Evolutionary conservation across 1,140 invertebrate genomes (phyloP), one percentile per base, ranked within the genome.

Genomic region (Leucophenga varia): DNA sequence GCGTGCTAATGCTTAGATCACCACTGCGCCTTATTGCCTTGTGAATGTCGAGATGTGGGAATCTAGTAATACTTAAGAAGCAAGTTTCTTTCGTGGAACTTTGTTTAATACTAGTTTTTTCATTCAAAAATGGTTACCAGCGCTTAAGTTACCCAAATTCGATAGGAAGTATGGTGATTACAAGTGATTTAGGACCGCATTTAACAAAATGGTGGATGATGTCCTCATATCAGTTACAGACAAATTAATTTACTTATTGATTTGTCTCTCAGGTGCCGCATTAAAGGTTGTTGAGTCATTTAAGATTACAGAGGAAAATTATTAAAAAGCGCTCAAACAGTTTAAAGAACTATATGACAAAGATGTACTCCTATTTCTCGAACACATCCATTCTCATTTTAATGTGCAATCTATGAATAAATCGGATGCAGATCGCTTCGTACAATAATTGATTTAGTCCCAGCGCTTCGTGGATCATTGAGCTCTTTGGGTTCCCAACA

Each of bases 291-390:
- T 44, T 2, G 34, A 44, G 16, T 14, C 34, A 25, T 44, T 35
- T 35, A 31, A 44, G 13, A 32, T 44, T 22, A 35, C 18, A 2
- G 43, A 44, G 13, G 18, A 44, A 20, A 44, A 44, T 22, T 44
- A 44, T 36, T 12, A 17, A 13, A 44, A 44, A 12, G 43, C 43
- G 5, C 20, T 44, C 14, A n/a, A 44, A 12, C 17, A 21, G 22
- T 21, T 44, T 12, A 36, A 36, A 25, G 43, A 44, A 14, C 32
- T 31, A n/a, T 36, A 36, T 13, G 43, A 44, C 10, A 44, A 44
- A 12, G 36, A 36, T 14, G 19, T 37, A 5, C 32, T 36, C 12
- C 35, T 36, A 13, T 44, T 35, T 25, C 13, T 19, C 7, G 43
- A 44, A 22, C 19, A 44, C 28, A 36, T 44, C 12, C 14, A 3